phyloP scores from a whole-genome alignment of 2,797 vertebrate genomes.

The Pseudomugil gertrudae region DNA sequence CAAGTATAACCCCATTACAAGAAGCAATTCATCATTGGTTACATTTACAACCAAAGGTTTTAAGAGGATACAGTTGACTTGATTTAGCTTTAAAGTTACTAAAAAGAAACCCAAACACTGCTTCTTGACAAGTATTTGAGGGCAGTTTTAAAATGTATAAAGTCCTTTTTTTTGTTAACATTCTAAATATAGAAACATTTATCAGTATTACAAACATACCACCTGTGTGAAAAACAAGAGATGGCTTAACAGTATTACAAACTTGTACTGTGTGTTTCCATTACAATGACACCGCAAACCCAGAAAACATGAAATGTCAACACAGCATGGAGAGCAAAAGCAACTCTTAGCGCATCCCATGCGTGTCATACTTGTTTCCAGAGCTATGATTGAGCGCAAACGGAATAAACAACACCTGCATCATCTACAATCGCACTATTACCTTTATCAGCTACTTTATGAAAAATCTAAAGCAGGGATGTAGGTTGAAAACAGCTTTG shows the following conservation, averaged over 20 bases:
- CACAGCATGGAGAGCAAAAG: constrained; percentile 63
- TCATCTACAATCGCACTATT: constrained; percentile 69
- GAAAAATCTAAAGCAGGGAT: constrained; percentile 50
- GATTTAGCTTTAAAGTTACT: constrained; percentile 79
- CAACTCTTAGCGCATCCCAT: constrained; percentile 53
- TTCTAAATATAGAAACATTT: constrained; percentile 91
- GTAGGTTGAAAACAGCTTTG: constrained; percentile 56
- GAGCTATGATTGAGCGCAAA: constrained; percentile 61
- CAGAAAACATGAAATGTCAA: constrained; percentile 75
- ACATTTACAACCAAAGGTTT: constrained; percentile 77
- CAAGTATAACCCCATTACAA: constrained; percentile 79
- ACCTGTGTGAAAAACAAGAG: constrained; percentile 82
- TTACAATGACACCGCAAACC: constrained; percentile 86
- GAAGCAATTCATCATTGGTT: constrained; percentile 85
- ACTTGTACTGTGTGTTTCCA: constrained; percentile 77
- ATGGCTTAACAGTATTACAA: constrained; percentile 85
- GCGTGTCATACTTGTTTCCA: constrained; percentile 46
- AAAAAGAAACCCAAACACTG: constrained; percentile 71
- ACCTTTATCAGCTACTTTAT: constrained; percentile 67
- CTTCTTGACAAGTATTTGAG: constrained; percentile 81
- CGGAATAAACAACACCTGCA: constrained; percentile 57
- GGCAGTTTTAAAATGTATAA: constrained; percentile 84
- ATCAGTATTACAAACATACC: constrained; percentile 86
- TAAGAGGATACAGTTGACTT: constrained; percentile 81
- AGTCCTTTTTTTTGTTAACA: constrained; percentile 76